Evolutionary conservation across 64 coral and sea anemone species (phyloP), one percentile per base, ranked within the genome.

Genomic region (Montipora foliosa): DNA sequence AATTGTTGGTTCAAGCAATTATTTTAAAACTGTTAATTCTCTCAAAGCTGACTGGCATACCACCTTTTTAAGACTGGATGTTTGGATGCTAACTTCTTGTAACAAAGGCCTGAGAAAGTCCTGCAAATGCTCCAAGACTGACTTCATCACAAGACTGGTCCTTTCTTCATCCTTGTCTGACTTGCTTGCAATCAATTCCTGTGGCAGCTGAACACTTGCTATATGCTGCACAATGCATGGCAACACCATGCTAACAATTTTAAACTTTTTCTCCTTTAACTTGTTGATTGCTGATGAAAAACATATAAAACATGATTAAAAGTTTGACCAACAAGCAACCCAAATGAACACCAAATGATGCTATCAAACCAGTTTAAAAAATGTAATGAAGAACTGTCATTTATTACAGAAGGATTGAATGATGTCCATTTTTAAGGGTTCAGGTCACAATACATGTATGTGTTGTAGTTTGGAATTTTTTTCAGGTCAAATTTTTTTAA

Each of bases 211-310:
- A 86, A 86, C 68, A 51, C 37, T 68, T 72, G 6, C 50, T 45
- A 92, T 78, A 25, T 92, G 44, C 45, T 13, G 49, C 50, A 75
- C 10, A 15, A 93, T 66, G 14, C 78, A 66, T 70, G 92, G 92
- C 4, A 93, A 24, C 5, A 72, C 75, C 92, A 93, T 93, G 60
- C 87, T 87, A 20, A 93, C 48, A 80, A 61, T 81, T 67, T 93
- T 93, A 62, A 76, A 70, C 44, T 81, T 93, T 17, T 78, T 88
- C 50, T 76, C 72, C 48, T 89, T 44, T 15, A 89, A 48, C 45
- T 74, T 89, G 2, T 76, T 24, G 29, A 89, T 45, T 76, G 72
- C 87, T 88, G 14, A 22, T 16, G 21, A 73, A 21, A 57, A 44
- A 13, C 0, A 87, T 64, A 57, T 8, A 50, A 87, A 5, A 46